These are phyloP conservation scores for Drosophila kikkawai DNA, from an alignment of 1,140 invertebrate species.

Conservation along the genomic window DNA sequence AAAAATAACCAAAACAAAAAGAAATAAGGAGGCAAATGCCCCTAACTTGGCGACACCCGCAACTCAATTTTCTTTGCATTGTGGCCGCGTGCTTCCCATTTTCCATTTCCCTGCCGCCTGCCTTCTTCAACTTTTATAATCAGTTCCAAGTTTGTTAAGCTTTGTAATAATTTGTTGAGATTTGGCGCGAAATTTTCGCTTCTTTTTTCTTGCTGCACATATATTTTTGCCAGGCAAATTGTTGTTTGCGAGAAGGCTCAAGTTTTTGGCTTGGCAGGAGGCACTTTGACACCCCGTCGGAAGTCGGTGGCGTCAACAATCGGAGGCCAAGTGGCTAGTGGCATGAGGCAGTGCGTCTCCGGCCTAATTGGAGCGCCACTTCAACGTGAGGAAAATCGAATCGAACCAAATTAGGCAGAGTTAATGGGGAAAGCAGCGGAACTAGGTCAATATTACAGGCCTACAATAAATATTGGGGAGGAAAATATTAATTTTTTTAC, in stretches of 20 bases:
- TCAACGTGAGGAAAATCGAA: constrained; percentile 27
- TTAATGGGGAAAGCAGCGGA: not conserved
- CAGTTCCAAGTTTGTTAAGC: constrained; percentile 79
- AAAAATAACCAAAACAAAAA: constrained; percentile 43
- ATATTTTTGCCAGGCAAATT: constrained; percentile 32
- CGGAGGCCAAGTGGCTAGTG: constrained; percentile 3
- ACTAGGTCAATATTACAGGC: not conserved
- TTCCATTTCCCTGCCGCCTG: constrained; percentile 16
- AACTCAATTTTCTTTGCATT: constrained; percentile 52
- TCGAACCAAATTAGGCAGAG: constrained; percentile 26
- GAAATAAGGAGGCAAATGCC: constrained; percentile 2
- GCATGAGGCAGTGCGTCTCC: constrained; percentile 28
- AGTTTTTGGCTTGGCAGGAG: constrained; percentile 23
- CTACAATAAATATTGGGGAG: too few species aligned
- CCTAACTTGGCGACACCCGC: constrained; percentile 21
- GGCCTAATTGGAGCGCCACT: constrained; percentile 41
- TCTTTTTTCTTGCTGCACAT: constrained; percentile 12
- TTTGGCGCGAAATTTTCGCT: constrained; percentile 70
- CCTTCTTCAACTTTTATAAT: constrained; percentile 71
- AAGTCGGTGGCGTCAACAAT: constrained; percentile 25
- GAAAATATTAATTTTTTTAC: not conserved
- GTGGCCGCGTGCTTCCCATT: constrained; percentile 32
- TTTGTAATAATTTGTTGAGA: constrained; percentile 80
- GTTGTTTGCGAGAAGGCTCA: constrained; percentile 21
- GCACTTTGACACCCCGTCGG: constrained; percentile 35